Evolutionary conservation across 2,113 vertebrate genomes (phyloP), one percentile per base, ranked within the genome.

Genomic region (Syngnathus scovelli): DNA sequence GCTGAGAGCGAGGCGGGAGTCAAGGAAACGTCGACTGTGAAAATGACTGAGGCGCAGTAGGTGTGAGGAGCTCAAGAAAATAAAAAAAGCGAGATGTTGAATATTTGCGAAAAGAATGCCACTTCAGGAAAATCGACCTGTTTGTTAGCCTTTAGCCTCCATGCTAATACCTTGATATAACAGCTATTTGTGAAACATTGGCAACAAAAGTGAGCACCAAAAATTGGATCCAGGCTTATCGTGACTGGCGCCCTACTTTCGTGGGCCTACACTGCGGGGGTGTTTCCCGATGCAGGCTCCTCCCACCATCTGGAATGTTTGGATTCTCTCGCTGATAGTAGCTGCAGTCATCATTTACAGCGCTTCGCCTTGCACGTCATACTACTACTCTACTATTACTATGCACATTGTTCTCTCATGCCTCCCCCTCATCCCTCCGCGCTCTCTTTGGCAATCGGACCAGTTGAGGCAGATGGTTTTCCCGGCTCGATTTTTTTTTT

Each of bases 21-120:
- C 23, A 66, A 64, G 61, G 43, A 21, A 46, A 41, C 1, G 33
- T 18, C 37, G 49, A 52, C 13, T 41, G 36, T 51, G 46, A 48
- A 46, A 43, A 13, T 21, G 10, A 58, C 10, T 51, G 39, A 54
- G 37, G 21, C 8, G 48, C 39, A 38, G 65, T 54, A 46, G 16
- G 19, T 8, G 39, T 44, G 66, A 61, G n/a, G 21, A 49, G 67
- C 43, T 49, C 27, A 67, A 64, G n/a, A n/a, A n/a, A n/a, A n/a
- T n/a, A 44, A 9, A 52, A 52, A n/a, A n/a, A 1, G 23, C 13
- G 10, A 33, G 21, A 13, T 36, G 18, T 7, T 2, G 4, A 2
- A 58, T 27, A 36, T 15, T 56, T 4, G 27, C 27, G 13, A 51
- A 51, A 51, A 51, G 7, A 51, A 19, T 51, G 48, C 6, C 7